Base-by-base conservation (phyloP, 2,113 vertebrate genomes). In the Etheostoma spectabile region DNA sequence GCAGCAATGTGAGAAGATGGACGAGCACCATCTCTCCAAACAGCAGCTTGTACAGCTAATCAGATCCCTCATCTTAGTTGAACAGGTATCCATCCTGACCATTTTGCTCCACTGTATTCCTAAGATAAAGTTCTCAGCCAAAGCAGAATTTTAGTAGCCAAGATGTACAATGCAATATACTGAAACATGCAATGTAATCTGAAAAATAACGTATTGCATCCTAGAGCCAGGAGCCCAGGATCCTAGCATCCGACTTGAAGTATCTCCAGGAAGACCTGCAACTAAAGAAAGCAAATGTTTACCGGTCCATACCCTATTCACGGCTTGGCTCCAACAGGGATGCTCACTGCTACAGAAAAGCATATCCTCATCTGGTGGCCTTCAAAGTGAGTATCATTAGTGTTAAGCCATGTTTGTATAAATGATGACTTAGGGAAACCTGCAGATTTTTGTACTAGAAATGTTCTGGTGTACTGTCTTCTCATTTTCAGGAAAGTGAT, bases 311-410 rank as follows among this genome's bases (percentile, higher is more conserved):
- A 62, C 95, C 95, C 0, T 95, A 95, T 66, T 95, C 94, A 0
- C 89, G 94, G 2, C 90, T 96, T 3, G 92, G 91, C 63, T 96
- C 95, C 67, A 95, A 95, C 84, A 83, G 95, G 30, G 95, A 95
- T 1, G 93, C 94, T 1, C 94, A 94, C 92, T 95, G 94, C 64
- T 95, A 93, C 87, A 92, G 94, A 8, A 96, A 95, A 74, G 95
- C 95, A 0, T 94, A 90, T 33, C 93, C 93, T 42, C 93, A 96
- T 77, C 77, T 96, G 2, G 46, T 94, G 66, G 93, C 92, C 0
- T 95, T 95, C 60, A 94, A 94, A 89, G 94, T 95, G 45, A 89
- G 91, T 87, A 21, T 45, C 1, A 16, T n/a, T 19, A 8, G 4
- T 24, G 2, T 63, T 46, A 0, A 6, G 5, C 18, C 51, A 21